A percentile compares a stretch with the other conserved stretches of the same genome.
phyloP scores from a whole-genome alignment of 2,888 invertebrate genomes.

The Ptilodon capucinus region DNA sequence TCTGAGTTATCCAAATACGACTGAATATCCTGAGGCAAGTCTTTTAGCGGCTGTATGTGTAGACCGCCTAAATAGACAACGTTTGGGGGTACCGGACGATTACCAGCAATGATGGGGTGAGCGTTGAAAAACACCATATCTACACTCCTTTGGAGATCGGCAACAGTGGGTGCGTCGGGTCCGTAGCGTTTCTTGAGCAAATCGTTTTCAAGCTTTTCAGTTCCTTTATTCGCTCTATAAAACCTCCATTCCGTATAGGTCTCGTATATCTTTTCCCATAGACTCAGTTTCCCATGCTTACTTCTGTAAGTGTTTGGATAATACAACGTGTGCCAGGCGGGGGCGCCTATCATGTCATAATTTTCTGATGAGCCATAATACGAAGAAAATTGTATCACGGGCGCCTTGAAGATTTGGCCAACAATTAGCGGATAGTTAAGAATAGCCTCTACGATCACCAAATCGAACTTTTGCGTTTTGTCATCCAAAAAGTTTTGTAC shows the following conservation, averaged over 20 bases:
- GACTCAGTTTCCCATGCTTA: not conserved
- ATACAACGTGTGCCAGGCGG: not conserved
- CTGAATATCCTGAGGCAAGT: slow-evolving; percentile 4
- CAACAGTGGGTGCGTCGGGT: not conserved
- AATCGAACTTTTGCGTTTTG: slow-evolving; percentile 5
- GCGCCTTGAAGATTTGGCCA: slow-evolving; percentile 1
- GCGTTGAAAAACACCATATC: not conserved
- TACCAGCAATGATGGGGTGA: not conserved
- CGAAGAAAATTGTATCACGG: slow-evolving; percentile 4
- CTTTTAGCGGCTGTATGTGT: not conserved
- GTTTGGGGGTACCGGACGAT: slow-evolving; percentile 1
- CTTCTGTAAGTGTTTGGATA: slow-evolving; percentile 1
- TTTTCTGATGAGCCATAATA: not conserved
- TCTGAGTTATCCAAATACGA: slow-evolving; percentile 11
- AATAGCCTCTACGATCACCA: slow-evolving; percentile 3
- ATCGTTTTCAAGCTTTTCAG: not conserved
- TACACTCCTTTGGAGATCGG: not conserved
- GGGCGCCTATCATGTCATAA: slow-evolving; percentile 1
- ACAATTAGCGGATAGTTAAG: slow-evolving; percentile 1
- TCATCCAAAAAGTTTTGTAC: slow-evolving; percentile 3
- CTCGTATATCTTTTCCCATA: not conserved
- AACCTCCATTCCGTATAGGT: not conserved
- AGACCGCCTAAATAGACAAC: not conserved
- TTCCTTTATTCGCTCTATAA: not conserved
- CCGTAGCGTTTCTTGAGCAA: not conserved